A percentile compares a stretch with the other conserved stretches of the same genome.
Conservation (phyloP, 2,888 invertebrate genomes). For the Yponomeuta cagnagella region DNA sequence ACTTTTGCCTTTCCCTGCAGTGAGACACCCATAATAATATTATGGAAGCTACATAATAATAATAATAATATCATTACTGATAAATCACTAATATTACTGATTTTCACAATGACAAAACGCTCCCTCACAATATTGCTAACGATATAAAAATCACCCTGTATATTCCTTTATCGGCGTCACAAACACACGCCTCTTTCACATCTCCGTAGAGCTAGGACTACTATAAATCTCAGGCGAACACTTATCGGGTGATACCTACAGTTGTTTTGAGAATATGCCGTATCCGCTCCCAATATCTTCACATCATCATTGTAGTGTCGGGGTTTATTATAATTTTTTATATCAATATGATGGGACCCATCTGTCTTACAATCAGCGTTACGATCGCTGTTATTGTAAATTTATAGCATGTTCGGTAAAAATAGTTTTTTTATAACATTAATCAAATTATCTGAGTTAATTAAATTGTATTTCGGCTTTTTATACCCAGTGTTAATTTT, state of each 20-base stretch:
- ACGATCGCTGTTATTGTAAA: not conserved
- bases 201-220: slow-evolving; percentile 49
- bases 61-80: no score
- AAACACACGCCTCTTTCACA: slow-evolving; percentile 57
- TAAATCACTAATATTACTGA: no score
- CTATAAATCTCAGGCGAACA: slow-evolving; percentile 58
- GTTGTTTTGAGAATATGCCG: slow-evolving; percentile 30
- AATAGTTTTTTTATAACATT: not conserved
- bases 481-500: no score
- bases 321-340: not conserved
- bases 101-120: no score
- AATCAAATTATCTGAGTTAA: no score
- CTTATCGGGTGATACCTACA: slow-evolving; percentile 36
- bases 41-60: no score
- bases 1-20: no score
- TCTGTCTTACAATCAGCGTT: not conserved
- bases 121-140: no score
- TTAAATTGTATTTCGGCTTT: no score
- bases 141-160: not conserved
- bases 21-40: no score
- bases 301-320: not conserved
- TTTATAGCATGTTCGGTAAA: not conserved
- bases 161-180: slow-evolving; percentile 16
- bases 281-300: slow-evolving; percentile 29
- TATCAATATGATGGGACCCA: not conserved